Conservation (phyloP, 2,888 invertebrate species). For the Rhyacophila evoluta region DNA sequence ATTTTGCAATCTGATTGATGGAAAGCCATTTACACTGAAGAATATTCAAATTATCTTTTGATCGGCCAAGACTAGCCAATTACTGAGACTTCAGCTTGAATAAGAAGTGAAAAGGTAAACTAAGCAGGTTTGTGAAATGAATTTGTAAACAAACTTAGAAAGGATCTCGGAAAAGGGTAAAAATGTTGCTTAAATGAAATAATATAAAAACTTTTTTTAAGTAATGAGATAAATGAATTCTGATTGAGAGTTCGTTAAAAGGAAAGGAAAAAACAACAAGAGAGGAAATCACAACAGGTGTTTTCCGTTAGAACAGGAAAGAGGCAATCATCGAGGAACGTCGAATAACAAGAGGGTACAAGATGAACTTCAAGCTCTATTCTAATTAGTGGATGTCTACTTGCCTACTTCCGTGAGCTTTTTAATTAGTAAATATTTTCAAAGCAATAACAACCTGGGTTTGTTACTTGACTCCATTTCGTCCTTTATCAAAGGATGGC, state of each 20-base stretch:
- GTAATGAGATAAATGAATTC: background rate
- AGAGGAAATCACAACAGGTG: slow-evolving; percentile 17
- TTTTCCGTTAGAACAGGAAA: slow-evolving; percentile 7
- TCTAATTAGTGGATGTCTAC: background rate
- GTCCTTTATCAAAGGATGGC: no score
- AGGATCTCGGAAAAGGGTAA: background rate
- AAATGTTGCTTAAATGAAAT: background rate
- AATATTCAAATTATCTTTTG: background rate
- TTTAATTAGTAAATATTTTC: background rate
- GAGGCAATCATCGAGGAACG: background rate
- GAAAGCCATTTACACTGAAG: background rate
- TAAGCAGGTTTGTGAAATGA: background rate
- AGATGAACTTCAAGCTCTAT: background rate
- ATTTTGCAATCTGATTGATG: background rate
- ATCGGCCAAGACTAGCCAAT: background rate
- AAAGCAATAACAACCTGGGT: no score
- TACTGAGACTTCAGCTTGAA: background rate
- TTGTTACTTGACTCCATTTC: no score
- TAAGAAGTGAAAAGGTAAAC: background rate
- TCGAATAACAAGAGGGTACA: no score
- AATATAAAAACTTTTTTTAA: background rate
- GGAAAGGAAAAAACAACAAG: background rate
- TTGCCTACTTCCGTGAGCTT: background rate
- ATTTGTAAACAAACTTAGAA: background rate
- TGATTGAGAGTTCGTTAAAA: background rate